Base-by-base conservation (phyloP, 1,140 invertebrate genomes). In the Pseudomyrmex sp. region DNA sequence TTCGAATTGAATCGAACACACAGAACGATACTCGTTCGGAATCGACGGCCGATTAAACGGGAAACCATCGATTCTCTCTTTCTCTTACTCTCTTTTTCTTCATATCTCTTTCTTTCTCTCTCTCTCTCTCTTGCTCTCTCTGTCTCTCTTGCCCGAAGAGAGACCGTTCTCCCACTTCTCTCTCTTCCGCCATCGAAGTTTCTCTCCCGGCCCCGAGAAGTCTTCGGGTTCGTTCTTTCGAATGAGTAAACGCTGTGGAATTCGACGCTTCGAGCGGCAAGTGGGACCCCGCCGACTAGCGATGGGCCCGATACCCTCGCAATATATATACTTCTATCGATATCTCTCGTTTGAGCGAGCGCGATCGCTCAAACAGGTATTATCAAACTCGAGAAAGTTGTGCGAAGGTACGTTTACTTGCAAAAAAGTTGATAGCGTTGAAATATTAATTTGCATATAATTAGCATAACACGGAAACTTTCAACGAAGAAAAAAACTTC, bases 171-270 rank as follows among this genome's bases (percentile, higher is more conserved):
- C 59, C 76, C 70, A 77, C 86, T 86, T 79, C 70, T 83, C 66
- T 79, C 70, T 83, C 66, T 73, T 74, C 66, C 89, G 88, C 82
- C 84, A 83, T 59, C 74, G 61, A 54, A 65, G 72, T 82, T 79
- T 86, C 79, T 62, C 58, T 69, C 46, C 35, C 72, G 74, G 62
- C 77, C 69, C 85, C 87, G 84, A 18, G 83, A 66, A 88, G 86
- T 88, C 88, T 86, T 89, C 82, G 88, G 80, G 84, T 88, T 88
- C 89, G 88, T 90, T 90, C 86, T 90, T 89, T 89, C 84, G 89
- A 87, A 91, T 91, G 91, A 91, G 91, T 92, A 92, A 91, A 92
- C 90, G 90, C 87, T 84, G 88, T 91, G 90, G 91, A 92, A 92
- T 92, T 91, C 88, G 88, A 90, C 85, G 88, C 77, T 89, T 73